Evolutionary conservation across 2,797 vertebrate species (phyloP).

Genomic region (Rallus crepitans): DNA sequence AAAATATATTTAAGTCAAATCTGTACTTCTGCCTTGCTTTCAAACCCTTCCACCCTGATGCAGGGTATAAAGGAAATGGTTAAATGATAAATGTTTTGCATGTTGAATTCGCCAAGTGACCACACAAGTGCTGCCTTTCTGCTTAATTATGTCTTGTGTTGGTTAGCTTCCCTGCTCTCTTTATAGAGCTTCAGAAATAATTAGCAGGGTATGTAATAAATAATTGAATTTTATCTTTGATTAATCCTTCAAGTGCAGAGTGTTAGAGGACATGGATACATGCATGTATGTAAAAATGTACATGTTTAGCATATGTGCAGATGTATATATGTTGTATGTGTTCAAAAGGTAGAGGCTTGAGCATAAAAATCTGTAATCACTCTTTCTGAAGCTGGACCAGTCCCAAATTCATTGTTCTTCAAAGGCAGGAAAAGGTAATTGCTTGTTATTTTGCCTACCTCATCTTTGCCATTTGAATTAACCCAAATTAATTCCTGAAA

Average conservation of each 20-base stretch:
- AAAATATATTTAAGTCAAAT: conserved; percentile 64
- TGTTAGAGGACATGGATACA: background rate
- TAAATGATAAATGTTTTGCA: conserved; percentile 53
- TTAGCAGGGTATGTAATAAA: conserved; percentile 56
- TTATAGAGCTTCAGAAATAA: conserved; percentile 50
- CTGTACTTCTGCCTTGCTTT: conserved; percentile 49
- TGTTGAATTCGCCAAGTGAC: conserved; percentile 30
- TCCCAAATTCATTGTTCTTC: conserved; percentile 78
- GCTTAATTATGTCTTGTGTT: conserved; percentile 57
- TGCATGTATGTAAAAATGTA: background rate
- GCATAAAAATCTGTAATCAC: conserved; percentile 60
- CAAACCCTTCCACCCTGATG: background rate
- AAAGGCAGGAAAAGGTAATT: conserved; percentile 79
- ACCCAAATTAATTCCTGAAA: conserved; percentile 73
- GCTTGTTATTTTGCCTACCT: conserved; percentile 74
- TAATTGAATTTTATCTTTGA: conserved; percentile 72
- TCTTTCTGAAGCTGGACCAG: conserved; percentile 68
- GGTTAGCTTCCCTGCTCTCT: conserved; percentile 59
- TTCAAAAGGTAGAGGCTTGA: conserved; percentile 6
- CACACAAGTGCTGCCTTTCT: conserved; percentile 43
- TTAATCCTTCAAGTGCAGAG: conserved; percentile 47
- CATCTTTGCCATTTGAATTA: conserved; percentile 65
- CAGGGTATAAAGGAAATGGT: conserved; percentile 62
- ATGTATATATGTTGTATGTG: background rate
- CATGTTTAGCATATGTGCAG: rapidly evolving